A percentile compares a stretch with the other conserved stretches of the same genome.
phyloP scores from a whole-genome alignment of 2,888 invertebrate species.

The Brenthis daphne region DNA sequence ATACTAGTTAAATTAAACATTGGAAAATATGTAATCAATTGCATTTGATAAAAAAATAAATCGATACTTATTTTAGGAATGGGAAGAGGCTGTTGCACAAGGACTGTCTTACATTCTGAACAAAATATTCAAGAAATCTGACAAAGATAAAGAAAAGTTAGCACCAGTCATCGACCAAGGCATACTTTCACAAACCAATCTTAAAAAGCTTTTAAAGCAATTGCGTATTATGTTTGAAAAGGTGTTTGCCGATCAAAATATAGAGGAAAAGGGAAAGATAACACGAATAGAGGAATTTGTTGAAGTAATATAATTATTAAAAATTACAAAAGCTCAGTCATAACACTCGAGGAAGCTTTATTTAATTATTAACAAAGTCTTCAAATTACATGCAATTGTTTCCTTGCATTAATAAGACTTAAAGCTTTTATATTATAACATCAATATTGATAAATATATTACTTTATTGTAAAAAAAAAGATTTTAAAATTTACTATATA shows the following conservation, averaged over 20 bases:
- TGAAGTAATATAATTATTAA: slow-evolving; percentile 60
- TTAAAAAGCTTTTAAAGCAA: slow-evolving; percentile 74
- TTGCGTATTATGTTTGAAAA: slow-evolving; percentile 64
- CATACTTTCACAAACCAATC: slow-evolving; percentile 65
- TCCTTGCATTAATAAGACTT: slow-evolving; percentile 2
- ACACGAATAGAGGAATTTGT: slow-evolving; percentile 71
- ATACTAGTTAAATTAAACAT: too few species aligned
- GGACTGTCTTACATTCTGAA: slow-evolving; percentile 85
- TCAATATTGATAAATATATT: slow-evolving; percentile 13
- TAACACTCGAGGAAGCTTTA: slow-evolving; percentile 32
- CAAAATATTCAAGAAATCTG: slow-evolving; percentile 83
- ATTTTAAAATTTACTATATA: too few species aligned
- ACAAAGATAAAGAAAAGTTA: slow-evolving; percentile 83
- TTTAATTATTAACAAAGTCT: slow-evolving; percentile 21
- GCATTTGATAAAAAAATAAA: background rate
- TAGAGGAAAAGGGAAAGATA: slow-evolving; percentile 45
- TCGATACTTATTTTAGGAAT: slow-evolving; percentile 80
- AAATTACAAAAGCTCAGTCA: slow-evolving; percentile 39
- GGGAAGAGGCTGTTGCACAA: slow-evolving; percentile 90
- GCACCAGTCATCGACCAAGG: slow-evolving; percentile 77
- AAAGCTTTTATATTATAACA: slow-evolving; percentile 14
- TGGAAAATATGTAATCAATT: background rate
- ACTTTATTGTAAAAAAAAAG: slow-evolving; percentile 21
- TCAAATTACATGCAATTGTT: slow-evolving; percentile 3
- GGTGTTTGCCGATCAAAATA: slow-evolving; percentile 54